A percentile compares a stretch with the other conserved stretches of the same genome.
phyloP scores from a whole-genome alignment of 2,888 invertebrate species.

The Sphecodes monilicornis region DNA sequence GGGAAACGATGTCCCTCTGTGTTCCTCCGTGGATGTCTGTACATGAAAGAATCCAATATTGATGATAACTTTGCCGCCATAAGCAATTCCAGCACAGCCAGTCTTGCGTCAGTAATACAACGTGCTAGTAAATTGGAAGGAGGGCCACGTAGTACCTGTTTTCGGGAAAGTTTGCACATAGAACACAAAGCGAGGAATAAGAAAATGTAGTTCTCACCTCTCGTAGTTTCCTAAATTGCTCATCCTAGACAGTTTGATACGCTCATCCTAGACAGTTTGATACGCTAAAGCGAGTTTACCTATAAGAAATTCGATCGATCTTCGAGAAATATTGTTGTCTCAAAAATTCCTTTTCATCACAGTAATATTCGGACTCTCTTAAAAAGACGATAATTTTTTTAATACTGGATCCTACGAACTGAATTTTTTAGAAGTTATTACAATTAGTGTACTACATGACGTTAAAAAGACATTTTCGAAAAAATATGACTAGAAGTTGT shows the following conservation, averaged over 20 bases:
- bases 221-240: not conserved
- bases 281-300: not conserved
- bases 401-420: no score
- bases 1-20: conserved; percentile 43
- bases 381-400: no score
- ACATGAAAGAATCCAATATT: conserved; percentile 63
- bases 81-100: conserved; percentile 48
- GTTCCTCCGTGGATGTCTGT: conserved; percentile 33
- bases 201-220: not conserved
- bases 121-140: conserved; percentile 37
- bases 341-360: no score
- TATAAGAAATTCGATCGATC: not conserved
- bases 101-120: conserved; percentile 60
- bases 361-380: no score
- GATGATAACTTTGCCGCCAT: conserved; percentile 58
- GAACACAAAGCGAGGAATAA: not conserved
- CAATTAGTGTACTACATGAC: no score
- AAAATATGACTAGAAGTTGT: no score
- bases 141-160: not conserved
- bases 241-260: not conserved
- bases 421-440: no score
- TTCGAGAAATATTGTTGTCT: not conserved
- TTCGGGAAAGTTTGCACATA: not conserved
- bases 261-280: not conserved
- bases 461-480: no score